Evolutionary conservation across 2,888 invertebrate genomes (phyloP).

Genomic region (Calephelis perditalis): DNA sequence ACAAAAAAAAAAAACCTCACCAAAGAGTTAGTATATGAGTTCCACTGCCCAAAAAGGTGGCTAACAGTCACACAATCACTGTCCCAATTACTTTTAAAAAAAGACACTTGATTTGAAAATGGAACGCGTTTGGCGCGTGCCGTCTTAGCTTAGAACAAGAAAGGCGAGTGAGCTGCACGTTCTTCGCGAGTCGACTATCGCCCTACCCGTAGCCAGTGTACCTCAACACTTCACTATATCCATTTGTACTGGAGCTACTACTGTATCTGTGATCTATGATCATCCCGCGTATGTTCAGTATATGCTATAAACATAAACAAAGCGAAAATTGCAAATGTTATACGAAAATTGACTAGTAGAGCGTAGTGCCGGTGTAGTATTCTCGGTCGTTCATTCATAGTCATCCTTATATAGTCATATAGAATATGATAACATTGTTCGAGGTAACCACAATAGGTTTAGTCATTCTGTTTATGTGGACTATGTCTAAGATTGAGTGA

Average conservation of each 20-base stretch:
- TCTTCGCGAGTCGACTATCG: conserved; percentile 56
- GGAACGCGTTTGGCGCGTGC: conserved; percentile 35
- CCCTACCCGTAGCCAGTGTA: conserved; percentile 39
- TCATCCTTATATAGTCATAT: conserved; percentile 25
- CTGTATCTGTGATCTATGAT: conserved; percentile 4
- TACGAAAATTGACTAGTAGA: conserved; percentile 37
- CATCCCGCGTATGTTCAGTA: conserved; percentile 4
- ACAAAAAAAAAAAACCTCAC: conserved; percentile 36
- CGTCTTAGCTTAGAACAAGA: conserved; percentile 31
- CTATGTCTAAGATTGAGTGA: conserved; percentile 6
- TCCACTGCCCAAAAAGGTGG: conserved; percentile 27
- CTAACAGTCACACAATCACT: conserved; percentile 31
- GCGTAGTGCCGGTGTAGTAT: conserved; percentile 44
- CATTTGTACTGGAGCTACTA: conserved; percentile 1
- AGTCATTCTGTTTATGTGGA: conserved; percentile 1
- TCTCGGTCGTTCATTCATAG: conserved; percentile 50
- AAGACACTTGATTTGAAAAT: conserved; percentile 43
- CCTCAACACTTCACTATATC: conserved; percentile 60
- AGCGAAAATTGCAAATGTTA: conserved; percentile 32
- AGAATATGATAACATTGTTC: conserved; percentile 14
- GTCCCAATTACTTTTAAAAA: conserved; percentile 33
- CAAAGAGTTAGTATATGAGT: conserved; percentile 34
- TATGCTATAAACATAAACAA: neutral
- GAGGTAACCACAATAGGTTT: conserved; percentile 1
- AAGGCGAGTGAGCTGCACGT: conserved; percentile 51